Evolutionary conservation across 2,113 vertebrate species (phyloP), one percentile per base, ranked within the genome.

Genomic region (Phoxinus phoxinus): DNA sequence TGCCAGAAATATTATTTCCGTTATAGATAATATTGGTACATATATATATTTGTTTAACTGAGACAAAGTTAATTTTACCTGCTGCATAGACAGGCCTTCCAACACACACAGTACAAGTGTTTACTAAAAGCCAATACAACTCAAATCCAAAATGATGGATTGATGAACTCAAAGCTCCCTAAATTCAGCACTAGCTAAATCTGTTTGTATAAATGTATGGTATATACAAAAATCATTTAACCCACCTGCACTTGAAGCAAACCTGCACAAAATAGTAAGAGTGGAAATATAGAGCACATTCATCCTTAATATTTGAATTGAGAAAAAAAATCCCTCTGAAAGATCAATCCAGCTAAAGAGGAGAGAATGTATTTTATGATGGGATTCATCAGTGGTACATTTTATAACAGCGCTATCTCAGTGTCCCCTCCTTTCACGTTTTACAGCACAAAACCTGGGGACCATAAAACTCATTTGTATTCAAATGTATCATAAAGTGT

Each of bases 401-500:
- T 56, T 30, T 44, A 46, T 17, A 63, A 15, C 6, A 30, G 11
- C 12, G 19, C 74, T 85, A 85, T 85, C 69, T 65, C 67, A 30
- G n/a, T 81, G 73, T 48, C 83, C 76, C 86, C 80, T 87, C 88
- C 88, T 87, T 82, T 72, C 27, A n/a, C n/a, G 17, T 46, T 72
- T 61, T 69, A 77, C 67, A 41, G 15, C 15, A 8, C 25, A 11
- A 65, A 51, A 15, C 48, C 80, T 72, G 27, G 78, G 35, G 61
- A 80, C 25, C 15, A 25, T 78, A 35, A 35, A 87, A 75, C 27
- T 19, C 82, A 21, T 74, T 67, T 85, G 69, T 59, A 59, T 87
- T 83, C 58, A 65, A 51, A 81, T 61, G 71, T 51, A 25, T 19
- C 44, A 23, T 48, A 30, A 25, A 77, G 32, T 81, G 76, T 35